phyloP scores from a whole-genome alignment of 1,140 invertebrate species.

The Coenobita brevimanus region DNA sequence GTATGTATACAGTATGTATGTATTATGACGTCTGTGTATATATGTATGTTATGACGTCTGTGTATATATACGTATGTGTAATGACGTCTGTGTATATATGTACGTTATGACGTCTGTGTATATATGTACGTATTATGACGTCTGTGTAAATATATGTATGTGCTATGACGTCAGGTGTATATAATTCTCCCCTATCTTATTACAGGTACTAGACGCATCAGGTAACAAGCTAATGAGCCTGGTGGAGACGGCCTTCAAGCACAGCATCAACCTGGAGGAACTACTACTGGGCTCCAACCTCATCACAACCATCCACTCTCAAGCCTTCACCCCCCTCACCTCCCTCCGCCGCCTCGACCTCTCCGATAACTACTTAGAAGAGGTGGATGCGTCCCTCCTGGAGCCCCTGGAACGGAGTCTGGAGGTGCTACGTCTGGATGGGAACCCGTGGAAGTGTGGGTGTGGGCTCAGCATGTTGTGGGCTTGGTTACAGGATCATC shows the following conservation, averaged over 20 bases:
- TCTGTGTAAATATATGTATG: too few species aligned
- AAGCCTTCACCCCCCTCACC: constrained; percentile 38
- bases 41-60: too few species aligned
- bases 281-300: constrained; percentile 30
- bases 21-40: too few species aligned
- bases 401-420: constrained; percentile 42
- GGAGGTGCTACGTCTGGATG: constrained; percentile 74
- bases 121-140: too few species aligned
- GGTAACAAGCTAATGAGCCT: constrained; percentile 89
- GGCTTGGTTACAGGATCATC: constrained; percentile 90
- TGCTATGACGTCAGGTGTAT: too few species aligned
- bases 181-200: too few species aligned
- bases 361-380: constrained; percentile 85
- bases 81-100: too few species aligned
- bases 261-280: constrained; percentile 71
- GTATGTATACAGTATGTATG: too few species aligned
- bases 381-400: constrained; percentile 17
- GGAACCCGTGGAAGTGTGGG: constrained; percentile 87
- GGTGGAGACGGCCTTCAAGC: constrained; percentile 83
- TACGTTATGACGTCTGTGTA: too few species aligned
- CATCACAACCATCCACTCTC: constrained; percentile 40
- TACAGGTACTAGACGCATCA: constrained; percentile 82
- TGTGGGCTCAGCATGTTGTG: constrained; percentile 89
- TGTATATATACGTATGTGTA: too few species aligned
- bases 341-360: constrained; percentile 80